Conservation (phyloP, 2,797 vertebrate genomes). For the Onychomys leucogaster region DNA sequence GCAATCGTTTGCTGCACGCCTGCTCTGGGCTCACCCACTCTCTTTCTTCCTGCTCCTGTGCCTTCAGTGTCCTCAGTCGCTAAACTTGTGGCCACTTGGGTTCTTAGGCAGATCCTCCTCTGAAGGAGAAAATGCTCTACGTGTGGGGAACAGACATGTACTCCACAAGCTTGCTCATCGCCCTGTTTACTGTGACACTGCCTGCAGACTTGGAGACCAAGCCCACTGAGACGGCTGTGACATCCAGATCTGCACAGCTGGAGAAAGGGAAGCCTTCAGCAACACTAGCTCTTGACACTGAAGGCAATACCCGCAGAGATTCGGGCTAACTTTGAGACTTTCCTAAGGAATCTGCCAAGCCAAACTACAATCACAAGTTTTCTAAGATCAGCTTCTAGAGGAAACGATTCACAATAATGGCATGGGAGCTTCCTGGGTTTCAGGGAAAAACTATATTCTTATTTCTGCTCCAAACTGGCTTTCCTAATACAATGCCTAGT, state of each 20-base stretch:
- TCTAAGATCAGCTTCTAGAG: neutral
- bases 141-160: neutral
- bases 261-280: neutral
- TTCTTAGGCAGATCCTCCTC: neutral
- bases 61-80: neutral
- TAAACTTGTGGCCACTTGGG: neutral
- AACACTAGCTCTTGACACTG: slow-evolving; percentile 13
- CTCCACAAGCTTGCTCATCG: neutral
- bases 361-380: neutral
- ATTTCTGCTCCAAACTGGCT: slow-evolving; percentile 26
- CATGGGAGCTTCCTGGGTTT: neutral
- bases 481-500: neutral
- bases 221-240: neutral
- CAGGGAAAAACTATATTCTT: slow-evolving; percentile 45
- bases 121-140: neutral
- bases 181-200: neutral
- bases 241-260: neutral
- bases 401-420: slow-evolving; percentile 4
- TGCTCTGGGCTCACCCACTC: neutral
- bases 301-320: slow-evolving; percentile 31
- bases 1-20: neutral
- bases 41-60: neutral
- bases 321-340: slow-evolving; percentile 38
- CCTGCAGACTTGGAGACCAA: neutral
- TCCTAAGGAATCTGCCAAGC: slow-evolving; percentile 30